Percentiles rank a stretch among this genome's conserved stretches.
Evolutionary conservation across 2,888 invertebrate species (phyloP).

Genomic region (Pseudeuparius sepicola): DNA sequence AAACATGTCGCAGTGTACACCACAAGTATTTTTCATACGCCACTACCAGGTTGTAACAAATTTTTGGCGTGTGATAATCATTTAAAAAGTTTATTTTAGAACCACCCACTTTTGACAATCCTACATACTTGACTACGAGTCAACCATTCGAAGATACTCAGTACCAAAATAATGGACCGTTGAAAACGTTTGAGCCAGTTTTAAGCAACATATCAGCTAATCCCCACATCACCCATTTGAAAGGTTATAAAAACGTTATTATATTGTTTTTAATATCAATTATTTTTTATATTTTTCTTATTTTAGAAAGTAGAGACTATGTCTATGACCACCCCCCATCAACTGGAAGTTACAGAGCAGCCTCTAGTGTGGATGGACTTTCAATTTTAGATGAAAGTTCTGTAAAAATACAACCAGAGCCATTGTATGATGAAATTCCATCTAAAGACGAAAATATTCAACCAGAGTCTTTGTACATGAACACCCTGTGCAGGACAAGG

Average conservation of each 20-base stretch:
- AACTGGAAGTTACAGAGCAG: slow-evolving; percentile 35
- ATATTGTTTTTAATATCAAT: no score
- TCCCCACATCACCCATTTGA: no score
- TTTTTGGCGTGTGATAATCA: not conserved
- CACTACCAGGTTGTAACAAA: slow-evolving; percentile 42
- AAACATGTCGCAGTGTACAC: slow-evolving; percentile 43
- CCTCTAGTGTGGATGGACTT: slow-evolving; percentile 35
- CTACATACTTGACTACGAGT: slow-evolving; percentile 26
- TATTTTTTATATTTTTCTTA: no score
- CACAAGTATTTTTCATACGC: slow-evolving; percentile 47
- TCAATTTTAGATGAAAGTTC: slow-evolving; percentile 11
- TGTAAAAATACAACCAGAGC: slow-evolving; percentile 39
- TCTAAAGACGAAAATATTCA: slow-evolving; percentile 19
- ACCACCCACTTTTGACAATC: slow-evolving; percentile 44
- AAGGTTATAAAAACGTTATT: no score
- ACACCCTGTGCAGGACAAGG: slow-evolving; percentile 27
- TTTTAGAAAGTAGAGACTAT: slow-evolving; percentile 46
- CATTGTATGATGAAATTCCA: slow-evolving; percentile 62
- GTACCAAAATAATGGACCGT: no score
- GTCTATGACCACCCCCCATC: slow-evolving; percentile 51
- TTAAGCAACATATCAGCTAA: no score
- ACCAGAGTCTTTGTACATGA: slow-evolving; percentile 28
- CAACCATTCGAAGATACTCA: no score
- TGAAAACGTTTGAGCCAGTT: no score
- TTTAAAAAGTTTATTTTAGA: slow-evolving; percentile 32